phyloP scores from a whole-genome alignment of 1,140 invertebrate species.

The Coenobita brevimanus region DNA sequence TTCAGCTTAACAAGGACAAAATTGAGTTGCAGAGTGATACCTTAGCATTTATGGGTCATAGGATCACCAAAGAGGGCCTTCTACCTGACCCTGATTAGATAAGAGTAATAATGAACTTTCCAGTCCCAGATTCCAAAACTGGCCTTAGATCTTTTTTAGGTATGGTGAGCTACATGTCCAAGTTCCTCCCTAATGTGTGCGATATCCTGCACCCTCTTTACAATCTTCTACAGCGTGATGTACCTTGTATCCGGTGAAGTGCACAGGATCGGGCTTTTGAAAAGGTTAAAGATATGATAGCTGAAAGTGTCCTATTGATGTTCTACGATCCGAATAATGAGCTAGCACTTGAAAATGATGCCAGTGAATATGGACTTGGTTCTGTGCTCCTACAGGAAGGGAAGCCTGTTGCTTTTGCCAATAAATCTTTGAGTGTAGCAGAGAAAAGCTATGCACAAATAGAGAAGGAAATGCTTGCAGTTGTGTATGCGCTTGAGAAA shows the following conservation, averaged over 20 bases:
- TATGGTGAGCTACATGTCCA: no score
- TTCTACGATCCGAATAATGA: background rate
- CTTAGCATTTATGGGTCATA: background rate
- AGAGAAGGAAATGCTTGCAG: background rate
- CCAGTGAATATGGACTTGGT: background rate
- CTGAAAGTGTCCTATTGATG: background rate
- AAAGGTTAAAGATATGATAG: background rate
- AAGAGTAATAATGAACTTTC: no score
- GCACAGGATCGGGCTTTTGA: no score
- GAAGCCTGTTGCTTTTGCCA: background rate
- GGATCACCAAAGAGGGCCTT: background rate
- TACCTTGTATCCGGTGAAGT: no score
- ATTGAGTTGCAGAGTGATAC: background rate
- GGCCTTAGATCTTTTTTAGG: no score
- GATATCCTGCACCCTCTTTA: no score
- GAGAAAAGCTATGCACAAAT: slow-evolving; percentile 2
- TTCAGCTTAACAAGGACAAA: background rate
- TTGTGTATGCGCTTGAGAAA: background rate
- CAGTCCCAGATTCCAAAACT: no score
- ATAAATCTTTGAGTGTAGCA: background rate
- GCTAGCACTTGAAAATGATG: background rate
- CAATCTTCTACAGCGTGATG: no score
- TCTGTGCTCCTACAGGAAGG: background rate
- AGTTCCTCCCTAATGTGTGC: no score
- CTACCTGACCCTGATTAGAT: no score